phyloP scores from a whole-genome alignment of 2,113 vertebrate species.

The Mastomys coucha region DNA sequence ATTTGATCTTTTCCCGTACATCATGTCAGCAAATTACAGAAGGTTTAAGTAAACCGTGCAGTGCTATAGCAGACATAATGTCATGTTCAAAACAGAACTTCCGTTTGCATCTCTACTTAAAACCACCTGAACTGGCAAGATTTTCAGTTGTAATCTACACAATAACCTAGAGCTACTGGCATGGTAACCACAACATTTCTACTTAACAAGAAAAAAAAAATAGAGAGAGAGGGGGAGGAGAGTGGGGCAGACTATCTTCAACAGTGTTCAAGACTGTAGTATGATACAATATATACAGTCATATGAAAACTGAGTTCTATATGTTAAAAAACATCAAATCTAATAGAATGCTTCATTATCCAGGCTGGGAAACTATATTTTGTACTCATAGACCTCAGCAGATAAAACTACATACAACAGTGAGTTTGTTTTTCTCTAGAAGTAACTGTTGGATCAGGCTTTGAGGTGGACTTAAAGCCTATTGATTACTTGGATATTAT shows the following conservation, averaged over 20 bases:
- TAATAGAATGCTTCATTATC: constrained; percentile 85
- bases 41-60: constrained; percentile 81
- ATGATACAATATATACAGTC: constrained; percentile 89
- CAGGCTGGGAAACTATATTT: constrained; percentile 83
- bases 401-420: constrained; percentile 73
- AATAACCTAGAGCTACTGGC: constrained; percentile 80
- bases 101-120: constrained; percentile 76
- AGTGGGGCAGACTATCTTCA: constrained; percentile 78
- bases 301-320: constrained; percentile 82
- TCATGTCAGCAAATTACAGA: constrained; percentile 78
- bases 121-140: constrained; percentile 77
- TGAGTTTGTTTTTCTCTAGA: constrained; percentile 78
- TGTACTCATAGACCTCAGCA: constrained; percentile 86
- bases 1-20: constrained; percentile 60
- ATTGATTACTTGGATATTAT: constrained; percentile 72
- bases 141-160: constrained; percentile 81
- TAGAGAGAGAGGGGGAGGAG: constrained; percentile 6
- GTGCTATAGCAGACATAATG: constrained; percentile 80
- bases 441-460: constrained; percentile 73
- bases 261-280: constrained; percentile 88
- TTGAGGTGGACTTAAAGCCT: constrained; percentile 79
- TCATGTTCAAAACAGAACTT: constrained; percentile 82
- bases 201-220: constrained; percentile 61
- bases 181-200: constrained; percentile 82
- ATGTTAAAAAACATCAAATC: constrained; percentile 76